Evolutionary conservation across 2,113 vertebrate genomes (phyloP).

Genomic region (Machaerirhynchus nigripectus): DNA sequence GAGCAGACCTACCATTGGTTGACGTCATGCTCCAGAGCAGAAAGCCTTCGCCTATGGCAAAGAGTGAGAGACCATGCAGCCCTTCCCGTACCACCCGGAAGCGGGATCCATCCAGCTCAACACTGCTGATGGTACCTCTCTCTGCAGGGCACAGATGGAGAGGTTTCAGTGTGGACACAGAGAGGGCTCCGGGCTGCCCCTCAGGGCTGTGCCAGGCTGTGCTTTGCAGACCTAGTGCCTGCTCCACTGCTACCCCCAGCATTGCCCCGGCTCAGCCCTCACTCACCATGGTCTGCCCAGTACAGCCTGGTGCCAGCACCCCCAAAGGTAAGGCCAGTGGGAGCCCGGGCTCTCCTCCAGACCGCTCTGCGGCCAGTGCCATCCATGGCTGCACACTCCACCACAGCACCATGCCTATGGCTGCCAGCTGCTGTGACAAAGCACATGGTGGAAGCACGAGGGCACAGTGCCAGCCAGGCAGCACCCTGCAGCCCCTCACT

Average conservation of each 20-base stretch:
- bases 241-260: rapidly evolving
- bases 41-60: constrained; percentile 74
- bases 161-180: not conserved
- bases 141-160: constrained; percentile 57
- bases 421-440: constrained; percentile 65
- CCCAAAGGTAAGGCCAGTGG: constrained; percentile 77
- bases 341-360: constrained; percentile 75
- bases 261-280: rapidly evolving
- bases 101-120: constrained; percentile 79
- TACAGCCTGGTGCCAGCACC: constrained; percentile 75
- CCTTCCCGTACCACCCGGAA: constrained; percentile 75
- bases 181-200: not conserved
- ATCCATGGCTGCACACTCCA: constrained; percentile 86
- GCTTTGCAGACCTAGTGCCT: rapidly evolving
- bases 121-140: constrained; percentile 76
- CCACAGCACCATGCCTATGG: not conserved
- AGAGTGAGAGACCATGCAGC: constrained; percentile 70
- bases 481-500: constrained; percentile 56
- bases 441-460: constrained; percentile 78
- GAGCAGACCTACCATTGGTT: constrained; percentile 63
- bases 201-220: not conserved
- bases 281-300: constrained; percentile 86
- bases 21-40: constrained; percentile 81
- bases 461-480: constrained; percentile 78
- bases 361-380: constrained; percentile 70